Conservation (phyloP, 37 sponge, comb jelly and placozoan species). For the Beroe forskalii region DNA sequence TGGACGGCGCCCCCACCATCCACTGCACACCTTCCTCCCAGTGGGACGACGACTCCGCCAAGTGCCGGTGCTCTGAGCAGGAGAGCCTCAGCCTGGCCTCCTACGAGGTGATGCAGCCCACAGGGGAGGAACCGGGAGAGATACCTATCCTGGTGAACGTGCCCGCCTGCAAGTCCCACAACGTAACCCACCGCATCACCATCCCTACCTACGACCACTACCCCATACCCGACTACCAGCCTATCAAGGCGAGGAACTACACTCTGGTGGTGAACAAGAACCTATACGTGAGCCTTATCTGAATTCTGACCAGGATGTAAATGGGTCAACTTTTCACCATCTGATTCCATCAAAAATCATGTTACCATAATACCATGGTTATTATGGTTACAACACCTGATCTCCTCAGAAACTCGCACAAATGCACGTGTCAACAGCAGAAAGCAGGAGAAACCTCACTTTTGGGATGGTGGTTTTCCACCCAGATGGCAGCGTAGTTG, state of each 20-base stretch:
- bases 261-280: neutral
- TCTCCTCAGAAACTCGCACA: neutral
- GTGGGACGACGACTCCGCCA: constrained; percentile 1
- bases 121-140: neutral
- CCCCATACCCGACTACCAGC: neutral
- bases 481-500: neutral
- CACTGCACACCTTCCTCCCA: neutral
- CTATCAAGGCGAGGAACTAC: neutral
- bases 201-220: neutral
- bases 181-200: neutral
- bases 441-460: neutral
- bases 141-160: neutral
- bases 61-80: constrained; percentile 3
- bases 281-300: neutral
- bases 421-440: neutral
- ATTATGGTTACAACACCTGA: too few species aligned
- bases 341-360: too few species aligned
- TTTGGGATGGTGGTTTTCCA: neutral
- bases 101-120: neutral
- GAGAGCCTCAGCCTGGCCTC: neutral
- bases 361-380: too few species aligned
- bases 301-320: too few species aligned
- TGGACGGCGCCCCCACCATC: neutral
- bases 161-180: neutral
- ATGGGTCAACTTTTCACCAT: too few species aligned